A percentile compares a stretch with the other conserved stretches of the same genome.
phyloP scores from a whole-genome alignment of 2,113 vertebrate genomes.

The Glaucidium brasilianum region DNA sequence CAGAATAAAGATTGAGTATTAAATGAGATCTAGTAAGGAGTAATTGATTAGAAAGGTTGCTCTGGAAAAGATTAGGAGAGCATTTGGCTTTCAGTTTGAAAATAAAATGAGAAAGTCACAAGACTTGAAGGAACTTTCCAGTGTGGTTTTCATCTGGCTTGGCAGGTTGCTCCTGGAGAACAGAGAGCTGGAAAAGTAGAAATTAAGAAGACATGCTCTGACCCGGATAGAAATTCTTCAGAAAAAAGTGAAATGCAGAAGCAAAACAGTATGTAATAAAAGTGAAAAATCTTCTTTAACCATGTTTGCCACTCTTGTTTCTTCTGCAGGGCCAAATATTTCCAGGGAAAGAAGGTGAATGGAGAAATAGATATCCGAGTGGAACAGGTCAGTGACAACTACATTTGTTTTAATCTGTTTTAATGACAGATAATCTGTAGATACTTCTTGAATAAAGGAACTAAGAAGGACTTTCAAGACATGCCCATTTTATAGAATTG shows the following conservation, averaged over 20 bases:
- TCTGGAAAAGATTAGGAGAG: slow-evolving; percentile 29
- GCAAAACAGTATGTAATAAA: not conserved
- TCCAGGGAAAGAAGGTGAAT: slow-evolving; percentile 91
- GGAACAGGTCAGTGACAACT: slow-evolving; percentile 86
- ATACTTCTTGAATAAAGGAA: not conserved
- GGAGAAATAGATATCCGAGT: slow-evolving; percentile 93
- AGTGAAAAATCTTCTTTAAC: not conserved
- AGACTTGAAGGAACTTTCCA: slow-evolving; percentile 45
- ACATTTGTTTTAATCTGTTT: not conserved
- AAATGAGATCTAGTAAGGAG: not conserved
- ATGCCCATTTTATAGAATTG: not conserved
- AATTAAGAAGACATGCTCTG: slow-evolving; percentile 6
- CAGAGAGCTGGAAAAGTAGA: not conserved
- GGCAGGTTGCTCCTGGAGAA: slow-evolving; percentile 3
- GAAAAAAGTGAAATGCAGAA: not conserved
- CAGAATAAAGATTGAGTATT: not conserved
- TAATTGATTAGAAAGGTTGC: not conserved
- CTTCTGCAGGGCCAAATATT: slow-evolving; percentile 88
- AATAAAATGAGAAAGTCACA: slow-evolving; percentile 1
- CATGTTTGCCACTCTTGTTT: not conserved
- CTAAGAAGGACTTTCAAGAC: not conserved
- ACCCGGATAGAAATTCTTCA: not conserved
- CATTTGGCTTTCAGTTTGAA: slow-evolving; percentile 30
- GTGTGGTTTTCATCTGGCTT: slow-evolving; percentile 40
- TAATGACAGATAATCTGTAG: not conserved